Evolutionary conservation across 2,888 invertebrate species (phyloP), one percentile per base, ranked within the genome.

Genomic region (Mystacides longicornis): DNA sequence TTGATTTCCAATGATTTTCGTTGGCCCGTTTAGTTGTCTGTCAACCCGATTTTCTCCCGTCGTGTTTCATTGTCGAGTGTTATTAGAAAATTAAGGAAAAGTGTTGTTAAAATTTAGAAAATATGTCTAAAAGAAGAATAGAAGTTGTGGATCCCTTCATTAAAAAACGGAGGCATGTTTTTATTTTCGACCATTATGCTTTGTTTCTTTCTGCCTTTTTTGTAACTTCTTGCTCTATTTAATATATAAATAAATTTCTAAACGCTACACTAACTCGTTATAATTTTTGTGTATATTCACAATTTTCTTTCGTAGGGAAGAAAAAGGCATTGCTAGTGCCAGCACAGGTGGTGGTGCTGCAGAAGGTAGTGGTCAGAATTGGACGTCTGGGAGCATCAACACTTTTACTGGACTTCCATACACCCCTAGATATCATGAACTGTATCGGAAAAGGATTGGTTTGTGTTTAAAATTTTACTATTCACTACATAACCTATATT

Each of bases 391-490:
- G 1, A 79, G 79, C 1, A 72, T 86, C 5, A 96, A 96, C 69
- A 84, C 87, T 0, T 89, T 86, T 65, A 93, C 85, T 63, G 84
- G 87, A 21, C 75, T 88, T 56, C 89, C 94, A 1, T 96, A 87
- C 69, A 92, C 96, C 0, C 86, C 87, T 48, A 85, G 89, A 61
- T 98, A 94, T 69, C 87, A 91, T 71, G 92, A 94, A 63, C 79
- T 94, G 50, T 86, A 89, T 59, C 85, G 90, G 53, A 95, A 96
- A 64, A 82, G 99, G 27, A 87, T 91, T 23, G 85, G 61, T 61
- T 31, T 51, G 43, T 18, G 5, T n/a, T 45, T 20, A 23, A 23
- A 16, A 23, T 23, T 16, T 14, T 4, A 3, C 14, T 37, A 37
- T 14, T 14, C 11, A 27, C 27, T 27, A 27, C 27, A 27, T 27